Evolutionary conservation across 2,113 vertebrate species (phyloP).

Genomic region (Atlantisia rogersi): DNA sequence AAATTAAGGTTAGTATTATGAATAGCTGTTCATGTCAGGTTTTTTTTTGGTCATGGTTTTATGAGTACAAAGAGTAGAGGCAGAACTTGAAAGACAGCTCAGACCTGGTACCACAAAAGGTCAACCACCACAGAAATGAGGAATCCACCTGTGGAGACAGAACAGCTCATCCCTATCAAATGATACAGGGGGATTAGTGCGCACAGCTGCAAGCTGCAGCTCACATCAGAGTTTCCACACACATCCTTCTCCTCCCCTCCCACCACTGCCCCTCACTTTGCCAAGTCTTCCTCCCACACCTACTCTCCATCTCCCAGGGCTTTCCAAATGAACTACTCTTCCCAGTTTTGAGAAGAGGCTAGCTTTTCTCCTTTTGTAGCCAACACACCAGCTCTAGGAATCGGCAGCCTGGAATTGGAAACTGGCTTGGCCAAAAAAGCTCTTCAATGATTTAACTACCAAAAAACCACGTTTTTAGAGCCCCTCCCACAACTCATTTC

Average conservation of each 20-base stretch:
- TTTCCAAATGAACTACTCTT: not conserved
- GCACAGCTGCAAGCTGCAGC: not conserved
- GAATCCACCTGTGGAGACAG: not conserved
- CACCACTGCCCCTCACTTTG: fast-evolving
- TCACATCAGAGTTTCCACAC: not conserved
- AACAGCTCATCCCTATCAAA: not conserved
- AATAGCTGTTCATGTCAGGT: not conserved
- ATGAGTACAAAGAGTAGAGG: fast-evolving
- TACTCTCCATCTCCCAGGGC: not conserved
- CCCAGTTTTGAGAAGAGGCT: fast-evolving
- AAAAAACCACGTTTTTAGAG: not conserved
- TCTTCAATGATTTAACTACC: not conserved
- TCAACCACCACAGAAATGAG: not conserved
- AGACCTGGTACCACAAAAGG: not conserved
- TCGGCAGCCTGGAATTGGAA: no score
- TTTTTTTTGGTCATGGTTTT: not conserved
- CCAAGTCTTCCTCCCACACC: not conserved
- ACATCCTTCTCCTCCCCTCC: not conserved
- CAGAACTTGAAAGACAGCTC: not conserved
- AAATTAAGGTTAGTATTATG: not conserved
- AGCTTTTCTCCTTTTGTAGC: not conserved
- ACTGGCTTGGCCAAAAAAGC: not conserved
- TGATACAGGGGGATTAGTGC: not conserved
- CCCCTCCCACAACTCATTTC: not conserved
- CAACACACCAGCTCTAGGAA: not conserved